Conservation (phyloP, 2,888 invertebrate genomes). For the Urechis unicinctus region DNA sequence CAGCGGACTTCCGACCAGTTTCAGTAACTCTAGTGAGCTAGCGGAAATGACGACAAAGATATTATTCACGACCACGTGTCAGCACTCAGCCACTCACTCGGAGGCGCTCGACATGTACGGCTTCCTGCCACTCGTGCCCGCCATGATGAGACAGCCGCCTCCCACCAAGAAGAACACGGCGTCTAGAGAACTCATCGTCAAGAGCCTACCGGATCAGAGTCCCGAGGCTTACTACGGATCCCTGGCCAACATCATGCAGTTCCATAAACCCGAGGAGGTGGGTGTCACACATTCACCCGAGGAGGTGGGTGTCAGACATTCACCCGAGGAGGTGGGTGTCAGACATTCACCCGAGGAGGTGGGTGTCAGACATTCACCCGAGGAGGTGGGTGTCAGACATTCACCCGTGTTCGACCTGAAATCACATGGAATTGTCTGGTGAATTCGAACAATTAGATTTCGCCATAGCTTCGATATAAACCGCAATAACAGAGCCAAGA, state of each 20-base stretch:
- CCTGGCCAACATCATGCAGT: conserved; percentile 16
- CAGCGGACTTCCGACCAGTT: conserved; percentile 4
- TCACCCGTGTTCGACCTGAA: no score
- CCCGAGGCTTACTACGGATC: conserved; percentile 20
- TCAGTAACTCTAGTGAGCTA: conserved; percentile 11
- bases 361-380: no score
- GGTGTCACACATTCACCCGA: background rate
- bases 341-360: no score
- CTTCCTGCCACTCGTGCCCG: conserved; percentile 18
- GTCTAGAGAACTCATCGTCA: conserved; percentile 9
- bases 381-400: no score
- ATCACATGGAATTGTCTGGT: no score
- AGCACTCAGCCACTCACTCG: conserved; percentile 19
- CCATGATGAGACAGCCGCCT: conserved; percentile 20
- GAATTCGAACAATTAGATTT: no score
- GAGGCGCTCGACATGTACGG: conserved; percentile 23
- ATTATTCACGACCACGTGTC: conserved; percentile 19
- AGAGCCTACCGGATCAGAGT: conserved; percentile 22
- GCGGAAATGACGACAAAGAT: conserved; percentile 14
- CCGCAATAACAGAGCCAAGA: no score
- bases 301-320: background rate
- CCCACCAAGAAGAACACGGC: conserved; percentile 1
- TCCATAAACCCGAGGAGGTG: conserved; percentile 19
- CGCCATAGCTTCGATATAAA: no score
- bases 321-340: background rate